Conservation (phyloP, 2,888 invertebrate genomes). For the Lasioglossum figueresi region DNA sequence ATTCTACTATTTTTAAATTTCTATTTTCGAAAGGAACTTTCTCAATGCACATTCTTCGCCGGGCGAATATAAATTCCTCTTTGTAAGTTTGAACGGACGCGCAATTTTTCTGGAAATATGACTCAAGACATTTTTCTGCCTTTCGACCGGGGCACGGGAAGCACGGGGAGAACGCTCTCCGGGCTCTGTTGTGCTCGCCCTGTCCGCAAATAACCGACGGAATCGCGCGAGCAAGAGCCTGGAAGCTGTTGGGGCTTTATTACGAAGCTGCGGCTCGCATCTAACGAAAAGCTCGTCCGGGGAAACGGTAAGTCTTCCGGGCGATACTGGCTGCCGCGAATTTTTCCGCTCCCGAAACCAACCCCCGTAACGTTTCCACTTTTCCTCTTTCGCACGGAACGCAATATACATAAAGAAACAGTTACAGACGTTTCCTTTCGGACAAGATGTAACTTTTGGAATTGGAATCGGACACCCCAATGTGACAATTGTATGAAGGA, state of each 20-base stretch:
- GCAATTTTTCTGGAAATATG: conserved; percentile 2
- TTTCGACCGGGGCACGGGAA: not conserved
- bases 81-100: not conserved
- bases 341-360: not conserved
- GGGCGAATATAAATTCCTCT: not conserved
- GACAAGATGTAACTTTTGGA: not conserved
- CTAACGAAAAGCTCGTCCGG: conserved; percentile 37
- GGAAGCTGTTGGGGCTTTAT: conserved; percentile 53
- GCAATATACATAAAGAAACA: not conserved
- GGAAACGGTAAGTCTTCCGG: not conserved
- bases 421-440: not conserved
- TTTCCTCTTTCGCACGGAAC: not conserved
- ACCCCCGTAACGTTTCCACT: not conserved
- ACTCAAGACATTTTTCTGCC: not conserved
- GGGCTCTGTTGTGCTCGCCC: conserved; percentile 56
- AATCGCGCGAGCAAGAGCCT: conserved; percentile 51
- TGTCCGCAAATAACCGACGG: conserved; percentile 66
- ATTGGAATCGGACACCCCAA: not conserved
- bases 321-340: not conserved
- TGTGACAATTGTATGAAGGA: too few relatives aligned
- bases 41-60: conserved; percentile 1
- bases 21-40: not conserved
- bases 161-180: not conserved
- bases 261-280: conserved; percentile 26
- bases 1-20: not conserved